phyloP scores from a whole-genome alignment of 2,797 vertebrate species.

The Rhabdomys pumilio region DNA sequence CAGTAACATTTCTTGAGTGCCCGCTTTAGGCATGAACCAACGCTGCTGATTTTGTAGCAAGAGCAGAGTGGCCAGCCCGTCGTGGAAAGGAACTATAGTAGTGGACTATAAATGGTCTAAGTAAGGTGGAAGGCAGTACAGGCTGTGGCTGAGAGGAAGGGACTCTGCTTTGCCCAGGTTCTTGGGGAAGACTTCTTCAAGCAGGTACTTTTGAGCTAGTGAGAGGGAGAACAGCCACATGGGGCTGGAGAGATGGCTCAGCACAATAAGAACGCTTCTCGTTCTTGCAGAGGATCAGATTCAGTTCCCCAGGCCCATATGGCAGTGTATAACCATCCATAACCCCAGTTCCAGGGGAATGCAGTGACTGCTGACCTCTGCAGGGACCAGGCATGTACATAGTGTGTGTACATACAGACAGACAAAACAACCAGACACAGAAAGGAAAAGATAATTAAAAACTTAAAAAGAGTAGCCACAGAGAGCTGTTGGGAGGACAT shows the following conservation, averaged over 20 bases:
- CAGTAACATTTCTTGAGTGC: neutral
- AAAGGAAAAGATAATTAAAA: neutral
- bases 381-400: neutral
- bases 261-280: neutral
- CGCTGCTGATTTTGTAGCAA: neutral
- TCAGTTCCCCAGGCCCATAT: neutral
- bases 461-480: neutral
- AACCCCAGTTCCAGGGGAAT: neutral
- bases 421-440: neutral
- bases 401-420: no score
- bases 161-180: neutral
- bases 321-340: neutral
- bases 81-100: constrained; percentile 3
- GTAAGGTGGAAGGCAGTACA: neutral
- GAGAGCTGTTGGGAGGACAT: neutral
- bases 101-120: neutral
- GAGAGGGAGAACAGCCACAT: neutral
- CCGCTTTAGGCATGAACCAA: neutral
- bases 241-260: neutral
- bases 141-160: neutral
- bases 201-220: neutral
- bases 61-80: constrained; percentile 19
- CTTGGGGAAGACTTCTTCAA: neutral
- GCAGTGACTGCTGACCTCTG: neutral
- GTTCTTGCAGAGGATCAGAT: neutral